These are phyloP conservation scores for Colinus virginianus DNA, from an alignment of 2,113 vertebrate genomes.

Conservation along the genomic window DNA sequence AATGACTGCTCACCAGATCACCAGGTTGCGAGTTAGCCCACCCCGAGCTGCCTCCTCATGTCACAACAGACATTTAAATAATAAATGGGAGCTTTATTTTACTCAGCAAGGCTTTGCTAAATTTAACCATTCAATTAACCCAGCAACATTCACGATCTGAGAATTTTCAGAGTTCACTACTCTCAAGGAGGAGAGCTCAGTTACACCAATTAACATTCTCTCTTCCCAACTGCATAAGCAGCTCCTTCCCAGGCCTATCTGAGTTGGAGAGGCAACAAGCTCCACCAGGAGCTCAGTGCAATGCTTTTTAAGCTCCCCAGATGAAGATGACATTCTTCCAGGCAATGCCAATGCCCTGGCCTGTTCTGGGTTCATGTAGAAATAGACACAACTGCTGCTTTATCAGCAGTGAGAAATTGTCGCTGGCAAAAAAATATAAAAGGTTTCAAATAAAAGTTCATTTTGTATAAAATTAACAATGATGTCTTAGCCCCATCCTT, in stretches of 20 bases:
- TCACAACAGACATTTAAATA: conserved; percentile 39
- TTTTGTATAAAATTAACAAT: conserved; percentile 39
- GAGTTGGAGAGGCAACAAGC: background rate
- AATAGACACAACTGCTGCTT: background rate
- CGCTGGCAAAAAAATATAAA: conserved; percentile 51
- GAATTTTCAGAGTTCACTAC: conserved; percentile 37
- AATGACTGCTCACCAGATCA: background rate
- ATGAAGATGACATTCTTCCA: background rate
- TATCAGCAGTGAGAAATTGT: background rate
- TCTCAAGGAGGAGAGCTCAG: background rate
- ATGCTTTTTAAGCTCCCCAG: background rate
- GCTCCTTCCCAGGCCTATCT: background rate
- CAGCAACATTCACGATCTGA: background rate
- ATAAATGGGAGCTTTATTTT: conserved; percentile 24
- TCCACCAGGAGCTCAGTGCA: background rate
- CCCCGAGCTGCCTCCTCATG: background rate
- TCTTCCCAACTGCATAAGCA: background rate
- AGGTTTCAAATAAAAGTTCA: conserved; percentile 52
- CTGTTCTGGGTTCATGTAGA: conserved; percentile 13
- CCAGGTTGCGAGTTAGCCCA: conserved; percentile 19
- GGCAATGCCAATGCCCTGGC: background rate
- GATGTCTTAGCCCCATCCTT: background rate
- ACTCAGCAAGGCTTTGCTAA: conserved; percentile 30
- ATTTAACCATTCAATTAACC: conserved; percentile 62
- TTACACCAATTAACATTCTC: conserved; percentile 19